Conservation (phyloP, 2,113 vertebrate species). For the Microtus ochrogaster region DNA sequence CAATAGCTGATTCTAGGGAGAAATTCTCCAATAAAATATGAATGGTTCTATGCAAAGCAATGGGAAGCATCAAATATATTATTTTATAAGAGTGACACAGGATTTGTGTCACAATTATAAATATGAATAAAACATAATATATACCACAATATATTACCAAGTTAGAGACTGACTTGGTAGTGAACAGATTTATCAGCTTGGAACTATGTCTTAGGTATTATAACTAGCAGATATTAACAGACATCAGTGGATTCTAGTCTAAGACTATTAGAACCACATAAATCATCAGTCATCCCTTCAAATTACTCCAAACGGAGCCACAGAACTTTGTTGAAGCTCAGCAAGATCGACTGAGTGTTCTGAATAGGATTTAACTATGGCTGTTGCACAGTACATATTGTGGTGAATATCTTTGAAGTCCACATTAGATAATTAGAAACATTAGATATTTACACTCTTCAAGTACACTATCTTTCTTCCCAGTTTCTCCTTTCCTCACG, state of each 20-base stretch:
- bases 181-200: background rate
- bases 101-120: background rate
- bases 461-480: background rate
- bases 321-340: background rate
- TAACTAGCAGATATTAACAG: background rate
- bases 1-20: background rate
- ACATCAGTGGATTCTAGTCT: background rate
- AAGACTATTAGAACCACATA: background rate
- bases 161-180: background rate
- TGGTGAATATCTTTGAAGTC: background rate
- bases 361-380: background rate
- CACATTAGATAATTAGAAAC: background rate
- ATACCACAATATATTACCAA: no score
- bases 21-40: background rate
- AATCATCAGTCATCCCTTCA: background rate
- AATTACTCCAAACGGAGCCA: background rate
- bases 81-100: background rate
- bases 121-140: background rate
- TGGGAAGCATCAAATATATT: background rate
- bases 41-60: background rate
- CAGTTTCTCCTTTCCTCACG: background rate
- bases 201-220: background rate
- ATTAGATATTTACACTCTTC: background rate
- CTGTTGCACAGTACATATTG: background rate
- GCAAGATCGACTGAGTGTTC: background rate